Conservation (phyloP, 1,140 invertebrate genomes). For the Chlorops oryzae region DNA sequence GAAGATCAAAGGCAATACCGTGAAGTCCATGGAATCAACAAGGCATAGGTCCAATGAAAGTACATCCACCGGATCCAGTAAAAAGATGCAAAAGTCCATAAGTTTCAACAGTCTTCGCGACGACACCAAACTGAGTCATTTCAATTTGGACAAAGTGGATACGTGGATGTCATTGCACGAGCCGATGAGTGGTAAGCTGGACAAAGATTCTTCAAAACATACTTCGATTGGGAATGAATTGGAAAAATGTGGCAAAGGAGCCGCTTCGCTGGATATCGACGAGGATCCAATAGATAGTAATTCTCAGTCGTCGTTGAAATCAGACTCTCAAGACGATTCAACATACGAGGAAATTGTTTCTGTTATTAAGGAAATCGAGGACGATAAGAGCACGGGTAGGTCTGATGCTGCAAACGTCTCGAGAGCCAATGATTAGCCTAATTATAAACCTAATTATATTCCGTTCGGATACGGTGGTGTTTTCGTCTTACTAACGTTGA, state of each 20-base stretch:
- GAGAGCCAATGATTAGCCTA: no score
- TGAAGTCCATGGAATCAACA: neutral
- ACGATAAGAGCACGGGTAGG: conserved; percentile 40
- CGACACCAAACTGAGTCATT: conserved; percentile 41
- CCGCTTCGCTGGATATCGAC: conserved; percentile 13
- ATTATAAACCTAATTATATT: no score
- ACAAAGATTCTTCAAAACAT: neutral
- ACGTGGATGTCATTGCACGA: conserved; percentile 42
- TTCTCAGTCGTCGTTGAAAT: conserved; percentile 33
- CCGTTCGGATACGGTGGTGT: no score
- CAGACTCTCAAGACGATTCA: conserved; percentile 36
- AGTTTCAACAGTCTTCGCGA: conserved; percentile 33
- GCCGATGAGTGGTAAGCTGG: neutral
- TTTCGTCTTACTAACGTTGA: no score
- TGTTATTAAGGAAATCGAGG: conserved; percentile 46
- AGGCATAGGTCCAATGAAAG: neutral
- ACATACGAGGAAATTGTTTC: conserved; percentile 46
- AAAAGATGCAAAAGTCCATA: conserved; percentile 33
- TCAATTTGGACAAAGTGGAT: conserved; percentile 46
- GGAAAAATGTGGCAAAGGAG: no score
- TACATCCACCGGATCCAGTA: neutral
- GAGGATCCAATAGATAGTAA: conserved; percentile 21
- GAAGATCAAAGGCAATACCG: neutral
- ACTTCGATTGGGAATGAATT: conserved; percentile 19
- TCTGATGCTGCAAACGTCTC: no score